Base-by-base conservation (phyloP, 2,113 vertebrate genomes). In the Archocentrus centrarchus region DNA sequence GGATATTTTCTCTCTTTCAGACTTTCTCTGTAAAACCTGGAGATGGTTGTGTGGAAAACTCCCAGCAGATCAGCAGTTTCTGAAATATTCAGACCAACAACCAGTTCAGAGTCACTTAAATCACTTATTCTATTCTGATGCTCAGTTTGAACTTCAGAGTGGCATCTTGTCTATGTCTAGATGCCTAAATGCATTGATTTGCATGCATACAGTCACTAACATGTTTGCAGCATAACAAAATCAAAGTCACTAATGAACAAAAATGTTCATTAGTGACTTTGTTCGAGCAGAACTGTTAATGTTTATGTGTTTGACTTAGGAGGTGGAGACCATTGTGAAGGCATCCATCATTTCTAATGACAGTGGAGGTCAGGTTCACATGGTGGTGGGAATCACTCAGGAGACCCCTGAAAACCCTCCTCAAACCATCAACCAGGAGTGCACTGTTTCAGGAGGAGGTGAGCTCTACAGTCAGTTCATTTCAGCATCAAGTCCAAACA, bases 311-410 rank as follows among this genome's bases (percentile, higher is more conserved):
- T 35, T 24, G 41, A 17, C 15, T 77, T 89, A 97, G 97, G 94
- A 83, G n/a, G 95, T 89, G 17, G 94, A 95, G 64, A 88, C 93
- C 0, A 30, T 89, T 1, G 86, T 93, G 5, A 91, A 89, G 87
- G 90, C 95, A 1, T 93, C 91, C 0, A 87, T 96, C 27, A 87
- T 57, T 5, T 86, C 93, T 1, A 92, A 95, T 3, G 95, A 95
- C 7, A 59, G 61, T 0, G 55, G 86, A 18, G 68, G 88, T 60
- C 87, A 90, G 32, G 91, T 92, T 73, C 92, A 61, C 60, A 87
- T 90, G 93, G 87, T 87, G 59, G 6, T 93, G 61, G 92, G 81
- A 84, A 77, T 93, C 89, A 79, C 95, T 70, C 37, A 93, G 53
- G 41, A 94, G 81, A 55, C 60, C 2, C 55, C 76, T 0, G 87